Conservation (phyloP, 53 echinoderm and acorn worm species). For the Paracentrotus lividus region DNA sequence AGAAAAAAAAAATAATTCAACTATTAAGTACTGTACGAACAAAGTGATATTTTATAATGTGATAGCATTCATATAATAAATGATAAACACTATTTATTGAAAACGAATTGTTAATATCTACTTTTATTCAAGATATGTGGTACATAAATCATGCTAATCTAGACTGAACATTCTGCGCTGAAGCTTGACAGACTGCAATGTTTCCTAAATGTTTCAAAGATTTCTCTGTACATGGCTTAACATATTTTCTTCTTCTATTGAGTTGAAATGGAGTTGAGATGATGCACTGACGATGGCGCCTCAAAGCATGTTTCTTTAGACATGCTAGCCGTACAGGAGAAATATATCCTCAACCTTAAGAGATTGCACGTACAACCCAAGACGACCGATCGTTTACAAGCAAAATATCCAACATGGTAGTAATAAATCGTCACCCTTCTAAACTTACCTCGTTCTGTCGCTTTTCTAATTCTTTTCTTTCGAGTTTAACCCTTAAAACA, state of each 20-base stretch:
- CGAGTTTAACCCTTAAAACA: too few relatives aligned
- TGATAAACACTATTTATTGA: too few relatives aligned
- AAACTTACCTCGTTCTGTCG: neutral
- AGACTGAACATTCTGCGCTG: too few relatives aligned
- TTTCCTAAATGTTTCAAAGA: neutral
- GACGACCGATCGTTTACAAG: conserved; percentile 38
- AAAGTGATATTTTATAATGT: too few relatives aligned
- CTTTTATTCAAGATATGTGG: too few relatives aligned
- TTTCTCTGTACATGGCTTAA: neutral
- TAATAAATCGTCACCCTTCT: conserved; percentile 34
- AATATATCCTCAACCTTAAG: neutral
- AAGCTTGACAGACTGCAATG: too few relatives aligned
- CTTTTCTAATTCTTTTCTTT: too few relatives aligned
- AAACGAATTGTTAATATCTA: too few relatives aligned
- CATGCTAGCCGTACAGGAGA: neutral
- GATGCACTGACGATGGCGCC: neutral
- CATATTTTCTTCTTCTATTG: neutral
- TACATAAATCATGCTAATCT: too few relatives aligned
- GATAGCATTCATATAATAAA: too few relatives aligned
- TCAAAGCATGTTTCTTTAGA: conserved; percentile 36
- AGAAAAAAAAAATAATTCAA: too few relatives aligned
- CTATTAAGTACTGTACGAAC: too few relatives aligned
- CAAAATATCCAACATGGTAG: neutral
- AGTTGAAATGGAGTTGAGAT: neutral
- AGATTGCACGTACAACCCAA: neutral